Base-by-base conservation (phyloP, 2,797 vertebrate genomes). In the Taenioides sp. region DNA sequence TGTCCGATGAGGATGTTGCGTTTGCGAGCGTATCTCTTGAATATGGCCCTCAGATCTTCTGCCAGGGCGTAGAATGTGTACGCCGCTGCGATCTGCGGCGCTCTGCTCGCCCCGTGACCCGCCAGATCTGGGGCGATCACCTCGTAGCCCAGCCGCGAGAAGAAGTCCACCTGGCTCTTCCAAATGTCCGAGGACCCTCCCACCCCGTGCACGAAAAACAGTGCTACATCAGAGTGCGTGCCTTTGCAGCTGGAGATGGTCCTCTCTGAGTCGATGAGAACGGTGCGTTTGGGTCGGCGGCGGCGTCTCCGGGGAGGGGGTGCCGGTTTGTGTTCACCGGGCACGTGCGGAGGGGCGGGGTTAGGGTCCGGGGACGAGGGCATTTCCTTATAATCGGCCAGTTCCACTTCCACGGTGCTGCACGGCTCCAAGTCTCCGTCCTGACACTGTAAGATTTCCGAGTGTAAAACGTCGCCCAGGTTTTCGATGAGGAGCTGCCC, bases 41-140 rank as follows among this genome's bases (percentile, higher is more conserved):
- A 99, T 81, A 99, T 94, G 1, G 94, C 94, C 0, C 96, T 92
- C 82, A 99, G 92, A 89, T 99, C 98, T 82, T 99, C 97, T 0
- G 97, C 97, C 76, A 99, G 88, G 0, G 97, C 97, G 0, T 96
- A 98, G 88, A 99, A 99, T 0, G 97, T 99, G 86, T 98, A 99
- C 0, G 97, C 97, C 0, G 97, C 97, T 0, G 97, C 96, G 1
- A 99, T 95, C 63, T 96, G 95, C 0, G 98, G 98, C 0, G 95
- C 96, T 0, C 93, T 95, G 88, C 98, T 99, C 80, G 94, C 94
- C 2, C 97, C 97, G 0, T 99, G 98, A 0, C 97, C 98, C 0
- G 96, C 97, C 82, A 99, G 84, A 72, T 99, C 97, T 0, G 96
- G 97, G 0, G 97, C 97, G 31, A 99, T 96, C 82, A 98, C 97